Conservation (phyloP, 2,888 invertebrate genomes). For the Dinocampus coccinellae region DNA sequence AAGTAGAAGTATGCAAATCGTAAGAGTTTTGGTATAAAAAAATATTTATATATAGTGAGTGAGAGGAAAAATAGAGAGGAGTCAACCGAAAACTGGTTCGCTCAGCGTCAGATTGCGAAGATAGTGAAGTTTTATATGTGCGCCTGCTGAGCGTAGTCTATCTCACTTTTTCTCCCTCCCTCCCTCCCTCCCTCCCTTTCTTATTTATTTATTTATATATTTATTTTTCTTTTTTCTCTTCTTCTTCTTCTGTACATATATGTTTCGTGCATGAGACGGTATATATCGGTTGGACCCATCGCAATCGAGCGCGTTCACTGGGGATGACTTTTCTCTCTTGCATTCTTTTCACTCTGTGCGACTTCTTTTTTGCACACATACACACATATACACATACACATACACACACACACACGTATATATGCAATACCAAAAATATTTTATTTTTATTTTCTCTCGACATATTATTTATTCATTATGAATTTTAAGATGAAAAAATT, state of each 20-base stretch:
- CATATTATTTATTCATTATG: too few species aligned
- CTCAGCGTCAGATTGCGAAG: slow-evolving; percentile 67
- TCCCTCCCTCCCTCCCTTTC: too few species aligned
- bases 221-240: not conserved
- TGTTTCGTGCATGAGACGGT: slow-evolving; percentile 2
- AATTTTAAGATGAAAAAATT: too few species aligned
- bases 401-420: not conserved
- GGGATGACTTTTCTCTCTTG: slow-evolving; percentile 61
- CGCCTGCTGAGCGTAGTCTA: slow-evolving; percentile 29
- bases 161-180: not conserved
- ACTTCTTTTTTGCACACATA: slow-evolving; percentile 56
- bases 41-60: not conserved
- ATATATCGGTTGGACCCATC: slow-evolving; percentile 63
- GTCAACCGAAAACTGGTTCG: slow-evolving; percentile 64
- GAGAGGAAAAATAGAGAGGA: not conserved
- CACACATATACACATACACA: too few species aligned
- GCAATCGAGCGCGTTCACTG: slow-evolving; percentile 57
- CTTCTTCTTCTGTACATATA: not conserved
- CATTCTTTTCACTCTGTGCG: slow-evolving; percentile 61
- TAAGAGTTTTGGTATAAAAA: not conserved
- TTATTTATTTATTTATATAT: too few species aligned
- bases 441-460: not conserved
- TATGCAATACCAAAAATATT: not conserved
- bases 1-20: not conserved
- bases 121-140: slow-evolving; percentile 65